Base-by-base conservation (phyloP, 2,888 invertebrate genomes). In the Ferdinandea cuprea region DNA sequence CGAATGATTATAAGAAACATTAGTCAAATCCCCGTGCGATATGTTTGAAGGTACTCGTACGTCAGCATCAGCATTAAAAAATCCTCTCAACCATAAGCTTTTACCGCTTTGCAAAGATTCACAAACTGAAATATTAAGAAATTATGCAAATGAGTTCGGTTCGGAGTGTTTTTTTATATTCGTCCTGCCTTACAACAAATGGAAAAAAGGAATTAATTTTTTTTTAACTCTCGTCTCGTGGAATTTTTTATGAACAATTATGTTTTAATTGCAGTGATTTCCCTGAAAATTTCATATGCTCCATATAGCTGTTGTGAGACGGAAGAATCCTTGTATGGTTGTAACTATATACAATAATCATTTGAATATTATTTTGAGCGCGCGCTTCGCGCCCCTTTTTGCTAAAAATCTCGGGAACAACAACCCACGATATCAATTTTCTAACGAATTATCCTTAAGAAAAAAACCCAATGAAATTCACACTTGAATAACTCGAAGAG, bases 251-350 rank as follows among this genome's bases (percentile, higher is more conserved):
- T 86, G 88, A 88, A 89, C 89, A 89, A 89, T 89, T 88, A 87
- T 87, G 87, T 87, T 87, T 87, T 90, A 89, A 90, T 90, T 90
- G 90, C 90, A 89, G 87, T 88, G 89, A 89, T 89, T 89, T 89
- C 87, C 87, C 87, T 85, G 85, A 86, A 87, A 86, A 86, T 72
- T 73, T 76, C 46, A 73, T 58, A 68, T 78, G 78, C 72, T 72
- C 66, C 72, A 83, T 63, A 66, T 68, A 80, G 73, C 72, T 66
- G 72, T n/a, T 2, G 72, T 72, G 48, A 35, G 61, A 71, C 32
- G 71, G 46, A 56, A 52, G 50, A 58, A 66, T 59, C 65, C 65
- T 65, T 68, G 78, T 11, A 52, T 15, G 56, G n/a, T n/a, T n/a
- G 40, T 61, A 63, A 69, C 63, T 44, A 30, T 17, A 50, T 6